phyloP scores from a whole-genome alignment of 1,140 invertebrate genomes.

The Drosophila ohnishii region DNA sequence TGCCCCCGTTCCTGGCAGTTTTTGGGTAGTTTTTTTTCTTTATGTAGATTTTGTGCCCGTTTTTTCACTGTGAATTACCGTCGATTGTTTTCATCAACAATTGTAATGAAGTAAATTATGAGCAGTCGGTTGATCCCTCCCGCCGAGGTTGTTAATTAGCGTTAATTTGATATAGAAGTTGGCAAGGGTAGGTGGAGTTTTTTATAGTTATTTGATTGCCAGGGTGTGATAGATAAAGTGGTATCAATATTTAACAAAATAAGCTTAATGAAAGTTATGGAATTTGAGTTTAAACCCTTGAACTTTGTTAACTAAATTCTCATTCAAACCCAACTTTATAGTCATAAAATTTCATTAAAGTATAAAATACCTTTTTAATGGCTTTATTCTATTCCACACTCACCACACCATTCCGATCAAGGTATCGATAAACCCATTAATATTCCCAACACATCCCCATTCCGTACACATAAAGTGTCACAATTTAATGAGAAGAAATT shows the following conservation, averaged over 20 bases:
- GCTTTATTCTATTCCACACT: constrained; percentile 16
- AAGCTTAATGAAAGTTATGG: rapidly evolving
- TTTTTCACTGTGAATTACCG: constrained; percentile 64
- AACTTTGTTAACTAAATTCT: background rate
- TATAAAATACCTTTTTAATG: constrained; percentile 19
- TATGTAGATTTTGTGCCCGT: constrained; percentile 59
- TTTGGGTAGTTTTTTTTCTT: constrained; percentile 65
- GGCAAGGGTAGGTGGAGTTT: constrained; percentile 29
- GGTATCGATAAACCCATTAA: constrained; percentile 52
- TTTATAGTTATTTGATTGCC: constrained; percentile 53
- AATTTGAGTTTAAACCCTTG: background rate
- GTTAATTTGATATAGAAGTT: constrained; percentile 69
- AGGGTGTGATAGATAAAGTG: background rate
- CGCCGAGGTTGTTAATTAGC: constrained; percentile 66
- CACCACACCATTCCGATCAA: constrained; percentile 47
- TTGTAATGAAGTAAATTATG: constrained; percentile 81
- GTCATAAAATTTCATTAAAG: constrained; percentile 6
- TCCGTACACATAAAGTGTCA: constrained; percentile 35
- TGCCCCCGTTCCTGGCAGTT: constrained; percentile 45
- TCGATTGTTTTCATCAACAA: constrained; percentile 82
- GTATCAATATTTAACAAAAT: background rate
- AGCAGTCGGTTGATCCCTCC: constrained; percentile 43
- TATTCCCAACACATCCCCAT: constrained; percentile 26
- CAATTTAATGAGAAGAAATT: constrained; percentile 70
- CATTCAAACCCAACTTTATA: constrained; percentile 1